These are phyloP conservation scores for Phyllostomus hastatus DNA, from an alignment of 2,113 vertebrate genomes.

Conservation along the genomic window DNA sequence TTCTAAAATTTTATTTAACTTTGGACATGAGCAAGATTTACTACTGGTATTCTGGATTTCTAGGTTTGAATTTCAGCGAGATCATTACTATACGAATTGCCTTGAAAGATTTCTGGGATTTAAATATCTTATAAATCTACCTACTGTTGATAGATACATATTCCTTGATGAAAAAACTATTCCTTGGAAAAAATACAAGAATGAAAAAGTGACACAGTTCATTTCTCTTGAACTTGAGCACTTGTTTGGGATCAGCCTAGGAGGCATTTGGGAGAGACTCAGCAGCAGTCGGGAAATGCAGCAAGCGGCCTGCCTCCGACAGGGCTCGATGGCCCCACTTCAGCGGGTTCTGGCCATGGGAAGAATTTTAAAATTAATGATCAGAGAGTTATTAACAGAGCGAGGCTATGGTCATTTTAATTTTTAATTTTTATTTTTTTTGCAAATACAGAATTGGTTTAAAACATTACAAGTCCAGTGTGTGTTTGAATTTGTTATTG, in stretches of 20 bases:
- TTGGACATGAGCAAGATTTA: background rate
- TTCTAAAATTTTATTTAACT: background rate
- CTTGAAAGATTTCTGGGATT: background rate
- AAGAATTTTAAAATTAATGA: background rate
- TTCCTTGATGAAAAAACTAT: background rate
- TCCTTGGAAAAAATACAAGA: background rate
- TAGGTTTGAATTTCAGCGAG: background rate
- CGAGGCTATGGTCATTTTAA: background rate
- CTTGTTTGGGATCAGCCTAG: background rate
- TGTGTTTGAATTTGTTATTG: background rate
- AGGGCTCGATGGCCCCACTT: background rate
- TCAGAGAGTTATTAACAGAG: background rate
- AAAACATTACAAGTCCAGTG: background rate
- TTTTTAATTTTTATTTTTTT: background rate
- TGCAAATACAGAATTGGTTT: background rate
- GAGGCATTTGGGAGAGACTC: background rate
- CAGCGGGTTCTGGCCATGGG: background rate
- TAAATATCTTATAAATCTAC: background rate
- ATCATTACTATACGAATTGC: background rate
- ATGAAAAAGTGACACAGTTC: background rate
- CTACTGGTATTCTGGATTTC: background rate
- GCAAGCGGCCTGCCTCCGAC: background rate
- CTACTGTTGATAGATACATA: background rate
- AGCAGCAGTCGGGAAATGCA: background rate
- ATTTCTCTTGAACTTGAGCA: background rate